Conservation (phyloP, 2,113 vertebrate species). For the Steatornis caripensis region DNA sequence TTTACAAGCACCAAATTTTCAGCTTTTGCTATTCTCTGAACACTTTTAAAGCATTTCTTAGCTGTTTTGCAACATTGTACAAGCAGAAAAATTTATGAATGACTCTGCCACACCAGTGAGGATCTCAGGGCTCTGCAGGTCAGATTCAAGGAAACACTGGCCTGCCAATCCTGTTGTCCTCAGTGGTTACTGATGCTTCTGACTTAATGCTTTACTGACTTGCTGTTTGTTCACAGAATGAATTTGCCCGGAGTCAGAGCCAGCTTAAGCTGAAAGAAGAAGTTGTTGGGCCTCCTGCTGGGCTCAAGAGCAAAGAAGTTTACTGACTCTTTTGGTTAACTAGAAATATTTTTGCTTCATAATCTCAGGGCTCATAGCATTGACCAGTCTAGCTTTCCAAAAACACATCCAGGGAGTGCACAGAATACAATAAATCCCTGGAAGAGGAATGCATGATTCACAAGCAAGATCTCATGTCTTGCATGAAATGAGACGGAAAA, state of each 20-base stretch:
- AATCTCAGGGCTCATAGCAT: not conserved
- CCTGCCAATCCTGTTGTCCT: not conserved
- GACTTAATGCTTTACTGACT: not conserved
- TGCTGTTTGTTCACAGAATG: not conserved
- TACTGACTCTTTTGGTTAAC: not conserved
- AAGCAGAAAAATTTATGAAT: not conserved
- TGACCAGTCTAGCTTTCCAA: not conserved
- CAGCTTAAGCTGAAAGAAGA: constrained; percentile 35
- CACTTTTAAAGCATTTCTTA: not conserved
- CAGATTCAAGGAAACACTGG: not conserved
- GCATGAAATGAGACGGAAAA: not conserved
- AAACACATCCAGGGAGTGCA: not conserved
- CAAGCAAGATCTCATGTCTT: not conserved
- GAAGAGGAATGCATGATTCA: not conserved
- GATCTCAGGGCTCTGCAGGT: not conserved
- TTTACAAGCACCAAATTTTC: not conserved
- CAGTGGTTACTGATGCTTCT: not conserved
- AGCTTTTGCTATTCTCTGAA: not conserved
- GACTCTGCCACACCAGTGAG: rapidly evolving
- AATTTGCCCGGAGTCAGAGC: not conserved
- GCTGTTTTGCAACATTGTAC: not conserved
- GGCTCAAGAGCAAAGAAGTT: not conserved
- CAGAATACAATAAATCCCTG: not conserved
- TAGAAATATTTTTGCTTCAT: constrained; percentile 20
- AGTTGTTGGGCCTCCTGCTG: constrained; percentile 15